Percentiles rank a stretch among this genome's conserved stretches.
phyloP scores from a whole-genome alignment of 1,140 invertebrate genomes.

The Steinernema khuongi region DNA sequence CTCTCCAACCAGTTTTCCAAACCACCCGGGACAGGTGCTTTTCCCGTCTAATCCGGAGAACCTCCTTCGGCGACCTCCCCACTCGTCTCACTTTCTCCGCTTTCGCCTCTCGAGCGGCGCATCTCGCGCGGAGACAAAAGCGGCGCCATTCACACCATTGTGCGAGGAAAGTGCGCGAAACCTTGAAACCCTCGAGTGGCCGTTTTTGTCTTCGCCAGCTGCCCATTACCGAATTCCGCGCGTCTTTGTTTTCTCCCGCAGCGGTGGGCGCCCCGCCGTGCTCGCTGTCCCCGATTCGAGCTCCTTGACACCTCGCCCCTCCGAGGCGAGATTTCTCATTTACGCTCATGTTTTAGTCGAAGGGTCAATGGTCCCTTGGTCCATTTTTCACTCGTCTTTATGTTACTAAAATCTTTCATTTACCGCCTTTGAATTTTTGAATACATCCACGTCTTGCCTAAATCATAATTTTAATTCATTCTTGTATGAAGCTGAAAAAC shows the following conservation, averaged over 20 bases:
- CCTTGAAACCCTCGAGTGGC: neutral
- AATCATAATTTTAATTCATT: too few species aligned
- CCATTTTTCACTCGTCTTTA: neutral
- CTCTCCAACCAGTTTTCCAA: too few species aligned
- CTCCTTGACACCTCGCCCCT: neutral
- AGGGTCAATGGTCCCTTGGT: neutral
- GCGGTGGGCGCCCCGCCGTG: neutral
- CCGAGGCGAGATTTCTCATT: too few species aligned
- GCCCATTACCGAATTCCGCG: constrained; percentile 13
- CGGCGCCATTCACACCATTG: neutral
- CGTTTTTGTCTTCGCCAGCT: constrained; percentile 9
- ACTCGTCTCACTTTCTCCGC: neutral
- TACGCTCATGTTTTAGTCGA: too few species aligned
- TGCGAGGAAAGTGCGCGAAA: constrained; percentile 13
- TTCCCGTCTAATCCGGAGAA: too few species aligned
- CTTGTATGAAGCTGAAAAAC: too few species aligned
- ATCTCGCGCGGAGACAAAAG: neutral
- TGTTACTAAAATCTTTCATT: too few species aligned
- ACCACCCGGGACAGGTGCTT: too few species aligned
- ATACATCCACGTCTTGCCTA: too few species aligned
- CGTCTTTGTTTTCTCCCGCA: neutral
- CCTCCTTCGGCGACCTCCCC: neutral
- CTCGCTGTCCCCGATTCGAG: neutral
- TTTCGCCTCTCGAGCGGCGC: neutral
- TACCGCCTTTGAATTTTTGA: too few species aligned